Evolutionary conservation across 2,113 vertebrate genomes (phyloP), one percentile per base, ranked within the genome.

Genomic region (Leucoraja erinaceus): DNA sequence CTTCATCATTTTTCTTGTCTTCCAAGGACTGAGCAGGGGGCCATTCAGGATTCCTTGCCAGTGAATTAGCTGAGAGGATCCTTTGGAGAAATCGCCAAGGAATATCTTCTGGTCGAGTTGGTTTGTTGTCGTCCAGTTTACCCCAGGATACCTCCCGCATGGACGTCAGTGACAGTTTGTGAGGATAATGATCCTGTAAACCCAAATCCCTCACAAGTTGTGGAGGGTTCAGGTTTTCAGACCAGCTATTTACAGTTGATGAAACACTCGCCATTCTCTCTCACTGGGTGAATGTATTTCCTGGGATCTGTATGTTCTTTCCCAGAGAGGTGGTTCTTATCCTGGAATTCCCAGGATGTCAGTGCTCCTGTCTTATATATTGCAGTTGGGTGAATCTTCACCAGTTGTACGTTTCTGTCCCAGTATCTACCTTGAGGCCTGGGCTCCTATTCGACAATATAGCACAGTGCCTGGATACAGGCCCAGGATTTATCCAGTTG

Each of bases 181-280:
- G 56, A 31, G 84, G 84, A 88, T 66, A 88, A 66, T 88, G n/a
- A 88, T 66, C 3, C 14, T 88, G 84, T 31, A 88, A 88, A 63
- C 84, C 84, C 28, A 88, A 66, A 11, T 63, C 84, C n/a, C n/a
- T 66, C 5, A 88, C 11, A 18, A 88, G 31, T 31, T 88, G 56
- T 28, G 84, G 84, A 10, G 59, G 25, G 12, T 1, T n/a, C 8
- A 16, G 25, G 66, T 31, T 88, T 88, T 28, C 25, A 25, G 84
- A 88, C 84, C 56, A 22, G 8, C n/a, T n/a, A 9, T 47, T 56
- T 56, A 11, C n/a, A 63, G 0, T 10, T 63, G 10, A 59, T 63
- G n/a, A 88, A 63, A 56, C 12, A 0, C 5, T 56, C n/a, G 25
- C 56, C 84, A 88, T 88, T 63, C 16, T 10, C 11, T 86, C 28